Conservation (phyloP, 1,140 invertebrate genomes). For the Bombyx mandarina region DNA sequence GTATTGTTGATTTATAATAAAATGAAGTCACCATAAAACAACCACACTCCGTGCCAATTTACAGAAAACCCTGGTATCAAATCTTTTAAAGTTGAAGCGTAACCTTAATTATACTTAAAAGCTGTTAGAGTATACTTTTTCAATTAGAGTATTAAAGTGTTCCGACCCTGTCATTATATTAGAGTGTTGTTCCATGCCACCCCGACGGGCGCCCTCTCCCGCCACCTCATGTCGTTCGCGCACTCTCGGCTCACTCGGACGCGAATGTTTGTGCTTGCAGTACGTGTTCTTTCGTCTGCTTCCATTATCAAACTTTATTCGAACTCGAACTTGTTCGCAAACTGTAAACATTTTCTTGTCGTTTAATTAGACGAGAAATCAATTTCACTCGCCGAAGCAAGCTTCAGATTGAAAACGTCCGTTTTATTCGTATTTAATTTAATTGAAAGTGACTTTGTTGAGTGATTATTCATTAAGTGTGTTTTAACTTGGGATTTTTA, state of each 20-base stretch:
- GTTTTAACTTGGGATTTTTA: too few species aligned
- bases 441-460: too few species aligned
- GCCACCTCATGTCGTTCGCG: slow-evolving; percentile 23
- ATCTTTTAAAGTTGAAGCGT: slow-evolving; percentile 12
- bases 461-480: too few species aligned
- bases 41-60: too few species aligned
- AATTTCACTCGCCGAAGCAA: not conserved
- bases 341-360: slow-evolving; percentile 8
- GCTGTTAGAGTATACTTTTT: slow-evolving; percentile 56
- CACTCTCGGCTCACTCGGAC: slow-evolving; percentile 53
- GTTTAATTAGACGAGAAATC: slow-evolving; percentile 10
- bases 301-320: slow-evolving; percentile 55
- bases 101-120: slow-evolving; percentile 41
- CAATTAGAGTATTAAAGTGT: slow-evolving; percentile 70
- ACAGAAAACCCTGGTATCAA: too few species aligned
- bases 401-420: not conserved
- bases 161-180: slow-evolving; percentile 67
- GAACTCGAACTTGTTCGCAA: slow-evolving; percentile 21
- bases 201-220: slow-evolving; percentile 38
- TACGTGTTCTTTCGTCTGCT: slow-evolving; percentile 22
- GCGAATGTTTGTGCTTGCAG: slow-evolving; percentile 24
- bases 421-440: too few species aligned
- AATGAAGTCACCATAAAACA: too few species aligned
- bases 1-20: too few species aligned
- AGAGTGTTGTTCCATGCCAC: slow-evolving; percentile 63